phyloP scores from a whole-genome alignment of 2,888 invertebrate species.

The Hydrotaea cyrtoneurina region DNA sequence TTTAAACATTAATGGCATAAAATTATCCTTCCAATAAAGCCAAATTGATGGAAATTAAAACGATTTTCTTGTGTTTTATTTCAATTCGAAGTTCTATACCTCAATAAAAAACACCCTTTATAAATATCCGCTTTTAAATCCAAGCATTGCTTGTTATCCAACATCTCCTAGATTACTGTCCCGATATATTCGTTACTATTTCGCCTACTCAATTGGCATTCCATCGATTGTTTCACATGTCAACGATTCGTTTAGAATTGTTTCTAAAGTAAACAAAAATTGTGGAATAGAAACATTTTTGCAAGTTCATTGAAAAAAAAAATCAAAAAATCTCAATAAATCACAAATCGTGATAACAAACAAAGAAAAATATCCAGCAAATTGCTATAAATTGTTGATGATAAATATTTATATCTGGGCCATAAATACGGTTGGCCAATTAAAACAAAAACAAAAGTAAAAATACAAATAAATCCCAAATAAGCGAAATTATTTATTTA shows the following conservation, averaged over 20 bases:
- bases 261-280: slow-evolving; percentile 10
- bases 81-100: no score
- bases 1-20: no score
- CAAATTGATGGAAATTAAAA: no score
- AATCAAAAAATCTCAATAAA: no score
- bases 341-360: slow-evolving; percentile 5
- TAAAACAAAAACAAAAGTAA: slow-evolving; percentile 6
- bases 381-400: slow-evolving; percentile 3
- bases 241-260: slow-evolving; percentile 3
- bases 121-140: no score
- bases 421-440: slow-evolving; percentile 6
- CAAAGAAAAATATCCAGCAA: background rate
- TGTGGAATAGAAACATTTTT: background rate
- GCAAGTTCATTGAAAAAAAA: slow-evolving; percentile 35
- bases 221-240: background rate
- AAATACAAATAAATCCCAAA: background rate
- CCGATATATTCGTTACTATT: no score
- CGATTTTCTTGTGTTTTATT: no score
- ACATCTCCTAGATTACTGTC: no score
- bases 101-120: no score
- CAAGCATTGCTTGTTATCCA: no score
- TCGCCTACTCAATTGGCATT: background rate
- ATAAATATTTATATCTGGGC: slow-evolving; percentile 35
- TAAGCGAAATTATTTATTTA: no score
- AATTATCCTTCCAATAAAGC: no score